phyloP scores from a whole-genome alignment of 2,888 invertebrate species.

The Troilus luridus region DNA sequence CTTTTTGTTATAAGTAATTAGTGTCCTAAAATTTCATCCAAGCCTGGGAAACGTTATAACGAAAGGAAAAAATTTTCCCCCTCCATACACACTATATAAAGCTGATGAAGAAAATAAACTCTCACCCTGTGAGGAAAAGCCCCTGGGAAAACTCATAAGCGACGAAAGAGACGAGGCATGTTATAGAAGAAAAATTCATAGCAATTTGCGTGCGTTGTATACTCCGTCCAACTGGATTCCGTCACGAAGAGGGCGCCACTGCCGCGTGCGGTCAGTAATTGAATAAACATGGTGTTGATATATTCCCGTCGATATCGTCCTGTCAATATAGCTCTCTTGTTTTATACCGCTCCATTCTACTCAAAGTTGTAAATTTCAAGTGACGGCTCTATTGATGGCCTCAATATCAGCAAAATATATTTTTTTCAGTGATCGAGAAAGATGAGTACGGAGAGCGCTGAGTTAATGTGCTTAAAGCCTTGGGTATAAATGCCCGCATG shows the following conservation, averaged over 20 bases:
- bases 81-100: neutral
- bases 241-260: neutral
- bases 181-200: neutral
- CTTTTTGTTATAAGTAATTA: neutral
- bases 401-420: neutral
- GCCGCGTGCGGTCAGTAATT: neutral
- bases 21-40: neutral
- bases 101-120: conserved; percentile 1
- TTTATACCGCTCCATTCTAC: neutral
- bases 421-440: too few species aligned
- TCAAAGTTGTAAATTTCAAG: neutral
- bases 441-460: too few species aligned
- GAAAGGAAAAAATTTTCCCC: neutral
- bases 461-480: too few species aligned
- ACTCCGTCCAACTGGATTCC: neutral
- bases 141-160: neutral
- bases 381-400: neutral
- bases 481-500: too few species aligned
- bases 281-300: conserved; percentile 17
- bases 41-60: neutral
- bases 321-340: neutral
- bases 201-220: conserved; percentile 6
- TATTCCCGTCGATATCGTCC: neutral
- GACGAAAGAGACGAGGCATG: neutral
- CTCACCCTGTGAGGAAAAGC: neutral